A percentile compares a stretch with the other conserved stretches of the same genome.
Conservation (phyloP, 37 sponge, comb jelly and placozoan genomes). For the Beroe forskalii region DNA sequence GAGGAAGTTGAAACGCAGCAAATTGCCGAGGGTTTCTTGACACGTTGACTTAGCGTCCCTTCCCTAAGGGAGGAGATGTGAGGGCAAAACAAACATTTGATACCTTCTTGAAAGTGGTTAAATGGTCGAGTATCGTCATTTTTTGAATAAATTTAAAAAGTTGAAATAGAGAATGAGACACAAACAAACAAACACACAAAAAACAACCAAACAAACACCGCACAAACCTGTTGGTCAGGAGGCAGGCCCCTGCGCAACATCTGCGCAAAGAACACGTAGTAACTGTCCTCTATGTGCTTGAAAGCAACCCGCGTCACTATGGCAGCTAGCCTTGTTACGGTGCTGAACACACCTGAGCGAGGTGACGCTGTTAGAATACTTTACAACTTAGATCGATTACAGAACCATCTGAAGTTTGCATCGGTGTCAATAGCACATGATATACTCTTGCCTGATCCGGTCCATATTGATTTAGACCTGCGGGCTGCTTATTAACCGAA, state of each 20-base stretch:
- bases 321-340: slow-evolving; percentile 89
- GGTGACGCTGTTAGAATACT: too few species aligned
- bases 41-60: not conserved
- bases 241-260: slow-evolving; percentile 77
- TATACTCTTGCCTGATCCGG: too few species aligned
- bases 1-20: slow-evolving; percentile 77
- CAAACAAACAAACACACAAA: too few species aligned
- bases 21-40: slow-evolving; percentile 70
- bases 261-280: slow-evolving; percentile 86
- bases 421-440: too few species aligned
- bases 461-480: too few species aligned
- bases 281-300: slow-evolving; percentile 93
- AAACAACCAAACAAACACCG: too few species aligned
- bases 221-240: slow-evolving; percentile 68
- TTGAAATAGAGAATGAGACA: too few species aligned
- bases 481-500: too few species aligned
- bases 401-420: too few species aligned
- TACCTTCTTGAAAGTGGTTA: not conserved
- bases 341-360: slow-evolving; percentile 82
- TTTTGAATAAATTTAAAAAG: too few species aligned
- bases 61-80: not conserved
- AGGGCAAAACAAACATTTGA: not conserved
- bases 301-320: slow-evolving; percentile 89
- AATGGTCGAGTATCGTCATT: too few species aligned
- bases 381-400: too few species aligned